phyloP scores from a whole-genome alignment of 2,113 vertebrate species.

The Promerops cafer region DNA sequence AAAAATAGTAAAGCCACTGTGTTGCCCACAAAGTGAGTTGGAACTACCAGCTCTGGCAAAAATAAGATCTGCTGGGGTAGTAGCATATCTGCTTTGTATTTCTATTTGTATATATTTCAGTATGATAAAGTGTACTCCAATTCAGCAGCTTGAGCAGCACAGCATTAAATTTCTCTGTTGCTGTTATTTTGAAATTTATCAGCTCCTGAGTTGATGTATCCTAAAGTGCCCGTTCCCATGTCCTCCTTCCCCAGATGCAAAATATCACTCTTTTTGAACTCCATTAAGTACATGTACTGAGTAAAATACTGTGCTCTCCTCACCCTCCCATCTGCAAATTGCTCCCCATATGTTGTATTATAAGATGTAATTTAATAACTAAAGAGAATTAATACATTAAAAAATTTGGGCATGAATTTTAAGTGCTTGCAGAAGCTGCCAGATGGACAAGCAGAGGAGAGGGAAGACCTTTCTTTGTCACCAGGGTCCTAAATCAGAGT shows the following conservation, averaged over 20 bases:
- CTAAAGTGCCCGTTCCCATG: background rate
- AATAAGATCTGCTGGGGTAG: background rate
- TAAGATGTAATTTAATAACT: background rate
- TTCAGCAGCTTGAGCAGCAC: background rate
- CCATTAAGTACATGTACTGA: background rate
- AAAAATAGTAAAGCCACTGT: background rate
- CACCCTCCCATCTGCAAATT: constrained; percentile 10
- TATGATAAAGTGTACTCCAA: background rate
- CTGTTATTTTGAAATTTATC: background rate
- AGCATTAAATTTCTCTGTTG: background rate
- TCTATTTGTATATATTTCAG: background rate
- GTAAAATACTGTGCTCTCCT: constrained; percentile 11
- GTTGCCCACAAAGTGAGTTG: background rate
- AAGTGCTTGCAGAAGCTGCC: constrained; percentile 1
- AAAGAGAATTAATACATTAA: background rate
- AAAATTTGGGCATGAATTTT: background rate
- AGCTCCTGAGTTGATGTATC: background rate
- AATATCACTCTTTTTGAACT: background rate
- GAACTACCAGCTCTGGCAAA: background rate
- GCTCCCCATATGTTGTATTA: constrained; percentile 20
- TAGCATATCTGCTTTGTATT: background rate
- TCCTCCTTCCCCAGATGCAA: constrained; percentile 16
- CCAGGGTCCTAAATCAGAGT: background rate
- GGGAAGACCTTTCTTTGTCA: background rate
- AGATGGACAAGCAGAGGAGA: background rate